Conservation (phyloP, 2,113 vertebrate genomes). For the Neodontobutis hainanensis region DNA sequence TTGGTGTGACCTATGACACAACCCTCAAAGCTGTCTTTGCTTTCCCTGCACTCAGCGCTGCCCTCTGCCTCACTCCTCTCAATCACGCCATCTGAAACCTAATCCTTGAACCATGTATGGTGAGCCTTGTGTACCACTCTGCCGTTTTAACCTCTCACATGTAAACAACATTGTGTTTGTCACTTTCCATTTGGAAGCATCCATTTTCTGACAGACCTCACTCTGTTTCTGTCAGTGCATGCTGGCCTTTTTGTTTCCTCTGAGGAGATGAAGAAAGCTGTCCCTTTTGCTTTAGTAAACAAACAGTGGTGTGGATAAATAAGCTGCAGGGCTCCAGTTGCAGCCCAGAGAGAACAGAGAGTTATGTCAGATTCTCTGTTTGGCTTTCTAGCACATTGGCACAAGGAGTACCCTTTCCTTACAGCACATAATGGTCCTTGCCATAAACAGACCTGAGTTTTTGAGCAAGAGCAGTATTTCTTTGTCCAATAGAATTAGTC, state of each 20-base stretch:
- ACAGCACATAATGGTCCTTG: slow-evolving; percentile 46
- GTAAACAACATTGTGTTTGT: slow-evolving; percentile 76
- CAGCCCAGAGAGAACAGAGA: slow-evolving; percentile 49
- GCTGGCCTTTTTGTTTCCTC: slow-evolving; percentile 62
- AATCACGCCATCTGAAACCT: slow-evolving; percentile 65
- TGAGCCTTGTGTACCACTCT: slow-evolving; percentile 50
- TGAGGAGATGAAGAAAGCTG: slow-evolving; percentile 67
- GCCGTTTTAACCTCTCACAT: slow-evolving; percentile 36
- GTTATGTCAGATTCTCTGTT: slow-evolving; percentile 62
- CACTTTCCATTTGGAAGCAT: slow-evolving; percentile 68
- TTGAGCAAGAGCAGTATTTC: slow-evolving; percentile 33
- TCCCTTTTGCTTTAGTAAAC: slow-evolving; percentile 72
- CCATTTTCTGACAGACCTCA: slow-evolving; percentile 67
- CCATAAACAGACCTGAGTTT: slow-evolving; percentile 35
- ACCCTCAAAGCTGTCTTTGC: slow-evolving; percentile 15
- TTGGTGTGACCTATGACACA: slow-evolving; percentile 70
- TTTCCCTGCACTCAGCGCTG: not conserved
- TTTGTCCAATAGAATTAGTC: slow-evolving; percentile 26
- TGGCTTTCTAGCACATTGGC: slow-evolving; percentile 54
- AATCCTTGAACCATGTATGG: slow-evolving; percentile 48
- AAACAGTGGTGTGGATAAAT: slow-evolving; percentile 77
- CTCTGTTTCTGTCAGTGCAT: slow-evolving; percentile 65
- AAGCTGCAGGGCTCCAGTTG: slow-evolving; percentile 67
- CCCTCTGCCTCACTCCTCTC: slow-evolving; percentile 45
- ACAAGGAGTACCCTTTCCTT: slow-evolving; percentile 23